phyloP scores from a whole-genome alignment of 2,797 vertebrate species.

The Acanthornis magna region DNA sequence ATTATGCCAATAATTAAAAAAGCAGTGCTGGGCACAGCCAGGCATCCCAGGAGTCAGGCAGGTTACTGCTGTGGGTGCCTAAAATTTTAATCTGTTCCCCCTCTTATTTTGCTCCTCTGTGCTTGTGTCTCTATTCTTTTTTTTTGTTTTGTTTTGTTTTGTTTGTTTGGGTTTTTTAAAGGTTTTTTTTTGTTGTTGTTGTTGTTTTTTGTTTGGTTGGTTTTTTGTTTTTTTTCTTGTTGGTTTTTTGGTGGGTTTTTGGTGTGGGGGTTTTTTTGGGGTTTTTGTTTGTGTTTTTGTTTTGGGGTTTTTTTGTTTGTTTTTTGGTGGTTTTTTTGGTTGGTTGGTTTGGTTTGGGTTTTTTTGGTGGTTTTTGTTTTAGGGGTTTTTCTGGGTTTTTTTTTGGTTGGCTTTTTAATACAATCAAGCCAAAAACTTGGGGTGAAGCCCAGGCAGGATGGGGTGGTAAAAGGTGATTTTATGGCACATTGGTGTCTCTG shows the following conservation, averaged over 20 bases:
- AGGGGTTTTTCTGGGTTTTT: not conserved
- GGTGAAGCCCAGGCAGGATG: not conserved
- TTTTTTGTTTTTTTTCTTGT: no score
- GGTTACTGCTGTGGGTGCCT: not conserved
- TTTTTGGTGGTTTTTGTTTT: not conserved
- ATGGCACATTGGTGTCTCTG: not conserved
- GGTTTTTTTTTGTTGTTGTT: not conserved
- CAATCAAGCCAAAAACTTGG: not conserved
- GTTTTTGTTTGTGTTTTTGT: no score
- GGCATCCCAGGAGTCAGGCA: not conserved
- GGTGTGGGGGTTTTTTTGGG: no score
- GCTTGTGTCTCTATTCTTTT: not conserved
- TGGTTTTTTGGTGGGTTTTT: no score
- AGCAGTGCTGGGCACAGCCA: not conserved
- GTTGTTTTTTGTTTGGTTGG: not conserved
- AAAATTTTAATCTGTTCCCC: not conserved
- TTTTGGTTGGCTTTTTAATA: not conserved
- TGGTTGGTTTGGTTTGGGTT: not conserved
- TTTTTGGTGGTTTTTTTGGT: not conserved
- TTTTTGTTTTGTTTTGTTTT: no score
- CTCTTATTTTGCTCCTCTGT: not conserved
- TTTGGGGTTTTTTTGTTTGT: not conserved
- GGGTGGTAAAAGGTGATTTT: not conserved
- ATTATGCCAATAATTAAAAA: slow-evolving; percentile 30
- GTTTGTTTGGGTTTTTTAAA: no score